A percentile compares a stretch with the other conserved stretches of the same genome.
phyloP scores from a whole-genome alignment of 2,113 vertebrate species.

The Pionites leucogaster region DNA sequence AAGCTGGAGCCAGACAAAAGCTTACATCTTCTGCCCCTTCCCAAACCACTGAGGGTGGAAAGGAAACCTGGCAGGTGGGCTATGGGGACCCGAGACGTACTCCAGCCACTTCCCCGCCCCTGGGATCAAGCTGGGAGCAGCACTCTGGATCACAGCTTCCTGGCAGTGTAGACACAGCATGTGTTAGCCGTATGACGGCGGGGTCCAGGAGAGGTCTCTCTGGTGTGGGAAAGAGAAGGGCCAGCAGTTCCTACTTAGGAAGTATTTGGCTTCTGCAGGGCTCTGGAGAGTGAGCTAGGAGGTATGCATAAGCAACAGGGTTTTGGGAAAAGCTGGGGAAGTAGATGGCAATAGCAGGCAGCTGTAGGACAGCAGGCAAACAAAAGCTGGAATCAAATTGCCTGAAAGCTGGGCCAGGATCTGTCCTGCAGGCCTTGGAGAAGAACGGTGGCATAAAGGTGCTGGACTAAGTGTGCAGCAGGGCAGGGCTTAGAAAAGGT shows the following conservation, averaged over 20 bases:
- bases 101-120: not conserved
- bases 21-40: not conserved
- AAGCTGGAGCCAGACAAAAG: fast-evolving
- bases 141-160: constrained; percentile 35
- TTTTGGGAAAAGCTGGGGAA: not conserved
- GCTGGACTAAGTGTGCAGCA: not conserved
- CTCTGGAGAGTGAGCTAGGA: not conserved
- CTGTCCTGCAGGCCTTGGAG: not conserved
- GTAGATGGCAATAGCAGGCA: not conserved
- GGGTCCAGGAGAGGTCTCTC: constrained; percentile 2
- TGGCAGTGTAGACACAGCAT: constrained; percentile 30
- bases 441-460: fast-evolving
- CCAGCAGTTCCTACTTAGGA: constrained; percentile 4
- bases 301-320: not conserved
- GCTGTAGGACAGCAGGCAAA: not conserved
- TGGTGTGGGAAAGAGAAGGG: constrained; percentile 22
- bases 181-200: constrained; percentile 12
- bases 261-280: not conserved
- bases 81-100: not conserved
- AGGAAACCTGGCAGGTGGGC: not conserved
- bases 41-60: not conserved
- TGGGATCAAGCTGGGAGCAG: not conserved
- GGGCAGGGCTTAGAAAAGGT: not conserved
- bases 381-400: not conserved
- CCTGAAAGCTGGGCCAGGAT: not conserved